These are phyloP conservation scores for Formica exsecta DNA, from an alignment of 1,140 invertebrate genomes.

Conservation along the genomic window DNA sequence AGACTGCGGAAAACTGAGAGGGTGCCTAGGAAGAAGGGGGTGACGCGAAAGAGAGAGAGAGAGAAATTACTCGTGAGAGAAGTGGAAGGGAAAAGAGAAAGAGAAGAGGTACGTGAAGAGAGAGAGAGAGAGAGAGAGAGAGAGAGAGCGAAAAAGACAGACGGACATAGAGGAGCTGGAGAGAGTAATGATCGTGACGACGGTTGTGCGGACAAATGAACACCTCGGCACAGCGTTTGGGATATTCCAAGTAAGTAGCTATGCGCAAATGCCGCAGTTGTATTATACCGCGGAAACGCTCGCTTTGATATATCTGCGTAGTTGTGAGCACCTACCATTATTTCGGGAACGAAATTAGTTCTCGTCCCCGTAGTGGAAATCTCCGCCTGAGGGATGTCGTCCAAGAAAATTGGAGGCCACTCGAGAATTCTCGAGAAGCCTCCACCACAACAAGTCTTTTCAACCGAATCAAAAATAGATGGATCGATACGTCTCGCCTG, in stretches of 20 bases:
- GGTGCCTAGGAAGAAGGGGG: not conserved
- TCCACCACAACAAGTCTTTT: slow-evolving; percentile 41
- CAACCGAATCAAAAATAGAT: slow-evolving; percentile 50
- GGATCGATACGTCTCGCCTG: slow-evolving; percentile 55
- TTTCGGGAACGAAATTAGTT: slow-evolving; percentile 28
- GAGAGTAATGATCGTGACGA: slow-evolving; percentile 79
- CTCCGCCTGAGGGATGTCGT: not conserved
- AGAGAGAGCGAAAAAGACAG: slow-evolving; percentile 47
- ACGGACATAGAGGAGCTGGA: slow-evolving; percentile 56
- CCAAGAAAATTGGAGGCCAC: not conserved
- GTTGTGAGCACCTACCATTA: slow-evolving; percentile 2
- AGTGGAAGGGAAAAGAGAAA: not conserved
- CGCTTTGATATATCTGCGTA: slow-evolving; percentile 33
- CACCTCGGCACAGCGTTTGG: slow-evolving; percentile 84
- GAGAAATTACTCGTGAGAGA: slow-evolving; percentile 37
- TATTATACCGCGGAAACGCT: slow-evolving; percentile 40
- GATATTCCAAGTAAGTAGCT: slow-evolving; percentile 85
- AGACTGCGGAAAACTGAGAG: slow-evolving; percentile 52
- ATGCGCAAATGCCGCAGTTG: slow-evolving; percentile 43
- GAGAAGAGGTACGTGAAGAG: not conserved
- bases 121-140: not conserved
- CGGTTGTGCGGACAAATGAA: slow-evolving; percentile 82
- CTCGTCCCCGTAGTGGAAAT: not conserved
- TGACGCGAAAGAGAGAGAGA: slow-evolving; percentile 17
- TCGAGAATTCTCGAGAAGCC: not conserved